Percentiles rank a stretch among this genome's conserved stretches.
These are phyloP conservation scores for Amiota communis DNA, from an alignment of 2,888 invertebrate genomes.

Conservation along the genomic window DNA sequence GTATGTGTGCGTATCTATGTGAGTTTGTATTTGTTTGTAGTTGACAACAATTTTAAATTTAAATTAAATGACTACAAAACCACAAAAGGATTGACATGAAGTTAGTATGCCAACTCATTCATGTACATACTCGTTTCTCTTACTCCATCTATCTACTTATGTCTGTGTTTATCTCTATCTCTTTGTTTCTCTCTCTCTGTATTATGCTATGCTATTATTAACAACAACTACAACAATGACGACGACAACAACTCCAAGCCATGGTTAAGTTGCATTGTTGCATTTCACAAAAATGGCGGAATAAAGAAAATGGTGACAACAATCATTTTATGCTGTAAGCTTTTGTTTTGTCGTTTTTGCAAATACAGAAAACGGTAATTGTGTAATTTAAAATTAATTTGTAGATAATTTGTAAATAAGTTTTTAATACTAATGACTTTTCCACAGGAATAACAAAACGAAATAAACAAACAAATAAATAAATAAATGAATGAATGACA, in stretches of 20 bases:
- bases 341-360: conserved; percentile 30
- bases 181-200: background rate
- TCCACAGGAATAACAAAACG: background rate
- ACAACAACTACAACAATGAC: conserved; percentile 37
- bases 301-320: conserved; percentile 37
- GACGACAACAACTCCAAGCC: conserved; percentile 29
- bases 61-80: conserved; percentile 67
- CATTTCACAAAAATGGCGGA: conserved; percentile 42
- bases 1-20: no score
- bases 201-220: background rate
- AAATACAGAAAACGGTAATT: conserved; percentile 43
- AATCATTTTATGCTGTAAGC: conserved; percentile 53
- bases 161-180: background rate
- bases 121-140: conserved; percentile 25
- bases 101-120: conserved; percentile 49
- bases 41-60: conserved; percentile 63
- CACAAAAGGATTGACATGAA: conserved; percentile 66
- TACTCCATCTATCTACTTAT: background rate
- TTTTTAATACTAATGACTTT: conserved; percentile 27
- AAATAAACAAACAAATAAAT: background rate
- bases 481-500: background rate
- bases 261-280: conserved; percentile 55
- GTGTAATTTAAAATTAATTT: conserved; percentile 57
- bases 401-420: conserved; percentile 52
- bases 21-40: no score